Conservation (phyloP, 1,140 invertebrate species). For the Phenacoccus solenopsis region DNA sequence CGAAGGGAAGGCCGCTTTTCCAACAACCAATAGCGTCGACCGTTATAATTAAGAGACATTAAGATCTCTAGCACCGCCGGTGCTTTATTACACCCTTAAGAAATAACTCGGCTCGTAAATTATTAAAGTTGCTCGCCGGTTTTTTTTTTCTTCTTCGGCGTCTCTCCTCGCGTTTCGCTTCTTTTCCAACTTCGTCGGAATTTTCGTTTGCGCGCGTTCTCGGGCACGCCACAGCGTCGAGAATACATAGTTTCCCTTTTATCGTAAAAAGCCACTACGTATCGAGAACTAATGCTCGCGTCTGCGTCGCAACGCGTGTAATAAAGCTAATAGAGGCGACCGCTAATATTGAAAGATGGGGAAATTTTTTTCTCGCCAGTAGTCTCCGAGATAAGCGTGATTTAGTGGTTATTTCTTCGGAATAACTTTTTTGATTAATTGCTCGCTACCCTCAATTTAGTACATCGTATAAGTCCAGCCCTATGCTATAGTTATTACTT, state of each 20-base stretch:
- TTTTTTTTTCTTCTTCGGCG: not conserved
- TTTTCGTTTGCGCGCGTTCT: not conserved
- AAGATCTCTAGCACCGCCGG: conserved; percentile 12
- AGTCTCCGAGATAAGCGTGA: not conserved
- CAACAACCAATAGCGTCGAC: conserved; percentile 15
- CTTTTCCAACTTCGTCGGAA: not conserved
- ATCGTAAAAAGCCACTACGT: conserved; percentile 4
- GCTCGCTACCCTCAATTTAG: not conserved
- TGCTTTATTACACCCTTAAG: conserved; percentile 17
- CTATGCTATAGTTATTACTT: too few species aligned
- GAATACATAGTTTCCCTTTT: conserved; percentile 15
- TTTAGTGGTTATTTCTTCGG: not conserved
- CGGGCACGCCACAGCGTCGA: not conserved
- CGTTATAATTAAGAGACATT: conserved; percentile 18
- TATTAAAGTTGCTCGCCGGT: conserved; percentile 7
- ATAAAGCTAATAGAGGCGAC: conserved; percentile 6
- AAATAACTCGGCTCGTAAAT: conserved; percentile 15
- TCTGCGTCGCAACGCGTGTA: not conserved
- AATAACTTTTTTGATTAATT: conserved; percentile 18
- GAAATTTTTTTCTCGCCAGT: not conserved
- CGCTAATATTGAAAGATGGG: conserved; percentile 10
- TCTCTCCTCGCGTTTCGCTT: not conserved
- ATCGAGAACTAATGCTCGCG: conserved; percentile 7
- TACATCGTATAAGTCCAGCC: too few species aligned
- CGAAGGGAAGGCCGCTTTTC: not conserved